Evolutionary conservation across 2,113 vertebrate species (phyloP).

Genomic region (Hystrix cristata): DNA sequence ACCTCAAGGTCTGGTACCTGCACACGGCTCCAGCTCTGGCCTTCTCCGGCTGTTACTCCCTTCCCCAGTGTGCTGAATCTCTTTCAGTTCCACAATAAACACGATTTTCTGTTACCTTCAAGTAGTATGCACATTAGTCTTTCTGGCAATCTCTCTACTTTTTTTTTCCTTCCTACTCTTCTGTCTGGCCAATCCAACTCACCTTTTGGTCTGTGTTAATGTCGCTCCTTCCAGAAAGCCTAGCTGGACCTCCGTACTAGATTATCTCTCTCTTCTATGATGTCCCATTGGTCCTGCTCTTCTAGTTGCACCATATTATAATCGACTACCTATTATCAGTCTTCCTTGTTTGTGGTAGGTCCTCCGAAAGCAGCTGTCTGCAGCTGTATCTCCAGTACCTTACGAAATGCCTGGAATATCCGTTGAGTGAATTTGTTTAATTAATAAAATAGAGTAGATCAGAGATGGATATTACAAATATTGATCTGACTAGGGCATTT

Average conservation of each 20-base stretch:
- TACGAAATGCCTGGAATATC: background rate
- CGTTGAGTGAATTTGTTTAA: background rate
- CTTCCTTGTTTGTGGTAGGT: background rate
- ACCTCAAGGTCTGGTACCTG: background rate
- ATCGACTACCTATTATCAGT: background rate
- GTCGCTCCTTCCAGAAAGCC: background rate
- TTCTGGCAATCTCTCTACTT: background rate
- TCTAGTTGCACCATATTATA: background rate
- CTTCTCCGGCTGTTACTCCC: background rate
- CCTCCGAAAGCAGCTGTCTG: background rate
- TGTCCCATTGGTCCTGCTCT: background rate
- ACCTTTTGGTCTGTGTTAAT: background rate
- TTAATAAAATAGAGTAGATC: slow-evolving; percentile 22
- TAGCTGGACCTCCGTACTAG: background rate
- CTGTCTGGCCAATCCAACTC: background rate
- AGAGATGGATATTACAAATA: background rate
- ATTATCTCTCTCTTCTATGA: background rate
- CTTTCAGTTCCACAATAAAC: background rate
- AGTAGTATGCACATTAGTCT: background rate
- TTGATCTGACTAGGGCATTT: background rate
- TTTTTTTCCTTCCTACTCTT: background rate
- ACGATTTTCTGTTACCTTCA: slow-evolving; percentile 5
- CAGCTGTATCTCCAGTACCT: background rate
- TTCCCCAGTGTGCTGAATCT: background rate
- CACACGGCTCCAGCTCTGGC: background rate